Evolutionary conservation across 2,113 vertebrate genomes (phyloP).

Genomic region (Empidonax alnorum): DNA sequence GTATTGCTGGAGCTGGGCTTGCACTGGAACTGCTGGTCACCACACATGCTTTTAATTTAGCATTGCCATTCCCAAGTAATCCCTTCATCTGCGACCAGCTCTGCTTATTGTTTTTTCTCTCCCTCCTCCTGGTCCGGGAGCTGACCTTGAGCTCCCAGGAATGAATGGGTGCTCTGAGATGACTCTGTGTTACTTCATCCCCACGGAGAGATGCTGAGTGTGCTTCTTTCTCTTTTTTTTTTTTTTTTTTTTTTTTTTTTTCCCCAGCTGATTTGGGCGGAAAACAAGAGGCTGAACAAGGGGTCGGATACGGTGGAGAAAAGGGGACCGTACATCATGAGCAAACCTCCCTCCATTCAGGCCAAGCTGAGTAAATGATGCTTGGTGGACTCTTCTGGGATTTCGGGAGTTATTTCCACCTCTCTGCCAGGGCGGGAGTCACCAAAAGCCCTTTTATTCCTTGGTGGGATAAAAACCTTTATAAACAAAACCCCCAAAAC

Average conservation of each 20-base stretch:
- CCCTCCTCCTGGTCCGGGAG: background rate
- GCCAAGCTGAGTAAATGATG: slow-evolving; percentile 88
- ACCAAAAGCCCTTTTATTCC: background rate
- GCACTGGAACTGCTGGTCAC: background rate
- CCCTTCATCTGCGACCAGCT: background rate
- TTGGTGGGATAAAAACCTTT: background rate
- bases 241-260: too few relatives aligned
- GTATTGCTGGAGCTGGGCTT: background rate
- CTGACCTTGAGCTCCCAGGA: background rate
- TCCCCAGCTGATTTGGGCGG: background rate
- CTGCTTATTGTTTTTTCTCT: background rate
- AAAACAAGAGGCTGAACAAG: slow-evolving; percentile 31
- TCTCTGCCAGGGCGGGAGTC: background rate
- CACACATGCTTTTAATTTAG: background rate
- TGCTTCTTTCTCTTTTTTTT: background rate
- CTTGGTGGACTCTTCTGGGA: background rate
- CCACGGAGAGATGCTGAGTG: background rate
- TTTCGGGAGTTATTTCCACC: rapidly evolving
- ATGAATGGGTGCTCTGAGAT: background rate
- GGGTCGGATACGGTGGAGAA: slow-evolving; percentile 74
- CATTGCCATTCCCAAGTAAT: background rate
- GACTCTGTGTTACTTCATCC: background rate
- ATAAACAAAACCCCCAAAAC: background rate
- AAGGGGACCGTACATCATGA: slow-evolving; percentile 89
- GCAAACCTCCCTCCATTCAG: slow-evolving; percentile 84